phyloP scores from a whole-genome alignment of 2,888 invertebrate species.

The Drymonia ruficornis region DNA sequence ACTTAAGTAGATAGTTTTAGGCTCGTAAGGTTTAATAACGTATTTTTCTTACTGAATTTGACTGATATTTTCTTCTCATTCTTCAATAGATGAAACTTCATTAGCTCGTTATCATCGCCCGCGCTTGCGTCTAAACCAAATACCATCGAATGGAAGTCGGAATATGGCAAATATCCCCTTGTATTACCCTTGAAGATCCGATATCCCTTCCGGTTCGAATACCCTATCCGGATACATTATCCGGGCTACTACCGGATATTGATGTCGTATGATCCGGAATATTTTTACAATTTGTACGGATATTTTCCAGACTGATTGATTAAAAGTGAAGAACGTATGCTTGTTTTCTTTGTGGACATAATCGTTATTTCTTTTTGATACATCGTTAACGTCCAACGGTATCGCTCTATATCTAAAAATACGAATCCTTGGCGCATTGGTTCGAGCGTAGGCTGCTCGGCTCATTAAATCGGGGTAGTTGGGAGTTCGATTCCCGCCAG shows the following conservation, averaged over 20 bases:
- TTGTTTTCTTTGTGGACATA: background rate
- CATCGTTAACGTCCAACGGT: too few relatives aligned
- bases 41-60: too few relatives aligned
- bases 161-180: constrained; percentile 37
- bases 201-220: background rate
- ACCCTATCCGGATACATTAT: constrained; percentile 6
- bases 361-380: too few relatives aligned
- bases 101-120: constrained; percentile 26
- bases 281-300: constrained; percentile 38
- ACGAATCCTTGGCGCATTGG: too few relatives aligned
- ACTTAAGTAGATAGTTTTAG: too few relatives aligned
- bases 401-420: too few relatives aligned
- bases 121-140: constrained; percentile 13
- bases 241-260: constrained; percentile 10
- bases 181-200: constrained; percentile 15
- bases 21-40: too few relatives aligned
- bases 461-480: too few relatives aligned
- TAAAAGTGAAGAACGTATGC: background rate
- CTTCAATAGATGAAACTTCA: constrained; percentile 46
- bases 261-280: constrained; percentile 40
- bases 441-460: too few relatives aligned
- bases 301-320: constrained; percentile 41
- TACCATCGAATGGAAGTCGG: constrained; percentile 37
- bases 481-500: too few relatives aligned
- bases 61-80: too few relatives aligned